Conservation (phyloP, 2,113 vertebrate species). For the Tupaia chinensis region DNA sequence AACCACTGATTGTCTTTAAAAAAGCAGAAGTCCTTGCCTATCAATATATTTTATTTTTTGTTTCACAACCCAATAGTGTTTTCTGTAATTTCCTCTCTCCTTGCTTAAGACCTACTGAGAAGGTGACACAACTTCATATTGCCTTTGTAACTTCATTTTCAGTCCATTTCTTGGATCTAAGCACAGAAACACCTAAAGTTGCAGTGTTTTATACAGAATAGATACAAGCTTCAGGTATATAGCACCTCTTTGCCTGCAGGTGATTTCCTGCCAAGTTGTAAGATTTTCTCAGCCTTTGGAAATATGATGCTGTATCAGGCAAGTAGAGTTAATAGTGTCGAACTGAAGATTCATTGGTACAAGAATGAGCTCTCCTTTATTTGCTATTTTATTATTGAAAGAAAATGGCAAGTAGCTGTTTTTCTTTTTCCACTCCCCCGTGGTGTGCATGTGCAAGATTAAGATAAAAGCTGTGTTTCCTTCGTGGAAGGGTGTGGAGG, state of each 20-base stretch:
- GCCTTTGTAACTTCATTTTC: slow-evolving; percentile 36
- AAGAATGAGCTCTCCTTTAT: slow-evolving; percentile 53
- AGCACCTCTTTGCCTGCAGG: slow-evolving; percentile 4
- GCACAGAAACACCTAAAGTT: slow-evolving; percentile 31
- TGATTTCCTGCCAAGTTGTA: neutral
- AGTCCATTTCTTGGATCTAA: slow-evolving; percentile 35
- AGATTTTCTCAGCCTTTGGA: slow-evolving; percentile 47
- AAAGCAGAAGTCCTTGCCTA: slow-evolving; percentile 1
- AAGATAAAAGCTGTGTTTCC: slow-evolving; percentile 83
- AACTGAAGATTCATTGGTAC: neutral
- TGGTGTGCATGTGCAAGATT: slow-evolving; percentile 73
- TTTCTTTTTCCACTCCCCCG: neutral
- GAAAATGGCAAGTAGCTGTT: slow-evolving; percentile 63
- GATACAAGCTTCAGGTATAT: neutral
- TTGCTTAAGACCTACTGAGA: neutral
- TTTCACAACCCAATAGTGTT: neutral
- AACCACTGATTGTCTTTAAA: neutral
- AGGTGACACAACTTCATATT: neutral
- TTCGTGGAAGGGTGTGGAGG: slow-evolving; percentile 82
- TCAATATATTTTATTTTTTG: slow-evolving; percentile 43
- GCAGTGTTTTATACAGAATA: slow-evolving; percentile 41
- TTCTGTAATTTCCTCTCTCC: neutral
- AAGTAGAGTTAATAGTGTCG: neutral
- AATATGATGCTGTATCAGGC: neutral
- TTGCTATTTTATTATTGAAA: slow-evolving; percentile 70